Percentiles rank a stretch among this genome's conserved stretches.
These are phyloP conservation scores for Geococcyx californianus DNA, from an alignment of 2,113 vertebrate species.

Conservation along the genomic window DNA sequence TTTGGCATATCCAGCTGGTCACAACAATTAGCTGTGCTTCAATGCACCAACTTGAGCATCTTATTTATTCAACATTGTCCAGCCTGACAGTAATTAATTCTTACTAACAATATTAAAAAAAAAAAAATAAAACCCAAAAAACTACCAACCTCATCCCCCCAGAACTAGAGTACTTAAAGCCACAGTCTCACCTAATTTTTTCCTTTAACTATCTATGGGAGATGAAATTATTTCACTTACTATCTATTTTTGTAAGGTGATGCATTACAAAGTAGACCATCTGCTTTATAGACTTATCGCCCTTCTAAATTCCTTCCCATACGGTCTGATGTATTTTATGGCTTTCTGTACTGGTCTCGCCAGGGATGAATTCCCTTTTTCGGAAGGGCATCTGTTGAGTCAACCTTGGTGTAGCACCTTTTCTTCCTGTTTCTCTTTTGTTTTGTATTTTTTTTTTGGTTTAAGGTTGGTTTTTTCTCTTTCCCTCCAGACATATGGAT, in stretches of 20 bases:
- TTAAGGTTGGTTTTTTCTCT: no score
- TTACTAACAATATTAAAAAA: neutral
- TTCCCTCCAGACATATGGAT: neutral
- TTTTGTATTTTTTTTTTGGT: neutral
- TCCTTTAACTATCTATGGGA: neutral
- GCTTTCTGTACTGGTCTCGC: neutral
- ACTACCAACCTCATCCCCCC: no score
- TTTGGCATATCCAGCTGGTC: neutral
- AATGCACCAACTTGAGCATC: neutral
- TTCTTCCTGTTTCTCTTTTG: neutral
- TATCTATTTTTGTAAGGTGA: neutral
- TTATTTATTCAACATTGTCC: neutral
- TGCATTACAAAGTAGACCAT: neutral
- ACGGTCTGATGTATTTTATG: neutral
- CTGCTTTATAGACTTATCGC: neutral
- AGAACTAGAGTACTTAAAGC: neutral
- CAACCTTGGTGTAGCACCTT: neutral
- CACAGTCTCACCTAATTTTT: neutral
- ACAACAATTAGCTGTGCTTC: neutral
- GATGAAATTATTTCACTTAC: neutral
- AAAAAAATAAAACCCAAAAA: rapidly evolving
- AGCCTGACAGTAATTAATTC: neutral
- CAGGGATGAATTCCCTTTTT: neutral
- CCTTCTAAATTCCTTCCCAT: neutral
- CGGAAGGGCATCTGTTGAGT: neutral